These are phyloP conservation scores for Drosophila lutescens DNA, from an alignment of 2,888 invertebrate species.

Conservation along the genomic window DNA sequence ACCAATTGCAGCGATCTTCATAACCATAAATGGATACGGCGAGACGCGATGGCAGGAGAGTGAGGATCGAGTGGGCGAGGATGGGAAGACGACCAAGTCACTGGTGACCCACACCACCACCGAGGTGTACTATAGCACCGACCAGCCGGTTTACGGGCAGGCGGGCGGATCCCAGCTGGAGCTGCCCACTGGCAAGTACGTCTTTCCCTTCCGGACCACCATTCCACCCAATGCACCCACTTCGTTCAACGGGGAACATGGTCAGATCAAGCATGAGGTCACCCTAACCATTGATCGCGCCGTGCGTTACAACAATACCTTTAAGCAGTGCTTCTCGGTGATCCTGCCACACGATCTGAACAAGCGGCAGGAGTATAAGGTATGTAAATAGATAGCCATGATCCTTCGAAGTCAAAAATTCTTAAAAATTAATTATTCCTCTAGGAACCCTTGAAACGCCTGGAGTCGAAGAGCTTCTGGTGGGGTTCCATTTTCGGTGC, in stretches of 20 bases:
- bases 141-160: constrained; percentile 82
- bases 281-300: constrained; percentile 92
- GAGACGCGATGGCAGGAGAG: constrained; percentile 84
- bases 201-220: constrained; percentile 91
- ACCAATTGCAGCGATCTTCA: constrained; percentile 80
- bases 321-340: constrained; percentile 92
- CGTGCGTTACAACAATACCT: constrained; percentile 93
- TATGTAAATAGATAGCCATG: constrained; percentile 75
- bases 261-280: constrained; percentile 91
- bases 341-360: constrained; percentile 92
- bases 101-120: constrained; percentile 80
- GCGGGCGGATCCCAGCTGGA: constrained; percentile 87
- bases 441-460: constrained; percentile 87
- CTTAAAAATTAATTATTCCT: background rate
- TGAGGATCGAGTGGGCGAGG: constrained; percentile 75
- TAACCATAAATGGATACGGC: constrained; percentile 82
- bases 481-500: constrained; percentile 89
- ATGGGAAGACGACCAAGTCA: constrained; percentile 79
- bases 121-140: constrained; percentile 82
- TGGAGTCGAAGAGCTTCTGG: constrained; percentile 90
- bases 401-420: too few relatives aligned
- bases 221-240: constrained; percentile 88
- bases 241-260: constrained; percentile 90
- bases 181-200: constrained; percentile 88
- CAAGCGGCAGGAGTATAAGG: constrained; percentile 87